A percentile compares a stretch with the other conserved stretches of the same genome.
phyloP scores from a whole-genome alignment of 2,888 invertebrate species.

The Serripes groenlandicus region DNA sequence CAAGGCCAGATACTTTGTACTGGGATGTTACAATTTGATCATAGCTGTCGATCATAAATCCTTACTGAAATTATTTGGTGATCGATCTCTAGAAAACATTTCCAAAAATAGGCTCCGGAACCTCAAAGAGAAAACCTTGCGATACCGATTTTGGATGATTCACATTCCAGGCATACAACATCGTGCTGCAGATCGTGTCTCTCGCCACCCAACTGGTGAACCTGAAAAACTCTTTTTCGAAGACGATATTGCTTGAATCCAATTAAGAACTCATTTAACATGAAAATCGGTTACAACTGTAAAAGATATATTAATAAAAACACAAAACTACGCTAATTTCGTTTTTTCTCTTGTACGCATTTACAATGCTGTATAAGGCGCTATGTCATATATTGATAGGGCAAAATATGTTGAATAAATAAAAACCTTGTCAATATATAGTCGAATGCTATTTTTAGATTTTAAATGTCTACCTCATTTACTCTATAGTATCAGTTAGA shows the following conservation, averaged over 20 bases:
- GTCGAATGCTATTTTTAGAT: no score
- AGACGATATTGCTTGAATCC: slow-evolving; percentile 19
- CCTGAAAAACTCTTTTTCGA: slow-evolving; percentile 8
- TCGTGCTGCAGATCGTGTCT: slow-evolving; percentile 39
- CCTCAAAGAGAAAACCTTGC: slow-evolving; percentile 68
- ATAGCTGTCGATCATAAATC: slow-evolving; percentile 66
- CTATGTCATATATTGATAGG: no score
- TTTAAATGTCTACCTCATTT: no score
- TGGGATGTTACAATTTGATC: slow-evolving; percentile 54
- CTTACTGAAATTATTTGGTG: slow-evolving; percentile 47
- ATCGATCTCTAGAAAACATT: slow-evolving; percentile 55
- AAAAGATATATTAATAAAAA: no score
- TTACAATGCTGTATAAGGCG: no score
- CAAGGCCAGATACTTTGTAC: slow-evolving; percentile 50
- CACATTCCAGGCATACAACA: slow-evolving; percentile 51
- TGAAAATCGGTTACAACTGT: no score
- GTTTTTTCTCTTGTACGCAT: no score
- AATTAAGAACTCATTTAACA: no score
- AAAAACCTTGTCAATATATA: no score
- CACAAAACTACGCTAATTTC: no score
- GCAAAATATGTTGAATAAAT: no score
- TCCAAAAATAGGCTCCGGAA: slow-evolving; percentile 67
- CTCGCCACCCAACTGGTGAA: slow-evolving; percentile 40
- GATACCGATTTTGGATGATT: slow-evolving; percentile 60
- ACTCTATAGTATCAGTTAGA: no score